Base-by-base conservation (phyloP, 2,113 vertebrate species). In the Harpagus bidentatus region DNA sequence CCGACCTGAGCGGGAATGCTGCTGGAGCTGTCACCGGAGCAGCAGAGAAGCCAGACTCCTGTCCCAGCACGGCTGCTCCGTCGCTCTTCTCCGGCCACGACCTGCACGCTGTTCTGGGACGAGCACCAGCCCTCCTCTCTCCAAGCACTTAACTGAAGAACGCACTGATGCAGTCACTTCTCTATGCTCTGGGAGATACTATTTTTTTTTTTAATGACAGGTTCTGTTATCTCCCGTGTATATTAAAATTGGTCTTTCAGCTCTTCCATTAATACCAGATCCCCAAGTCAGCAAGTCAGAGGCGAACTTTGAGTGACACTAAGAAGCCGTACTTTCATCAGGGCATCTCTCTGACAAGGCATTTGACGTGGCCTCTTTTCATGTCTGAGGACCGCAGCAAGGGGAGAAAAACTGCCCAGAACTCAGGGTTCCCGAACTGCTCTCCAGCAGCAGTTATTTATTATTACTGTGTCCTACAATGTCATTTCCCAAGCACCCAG, bases 391-490 rank as follows among this genome's bases (percentile, higher is more conserved):
- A 45, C 47, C 62, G 16, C 65, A 89, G 52, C 23, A 43, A 78
- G 25, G 67, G 29, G 13, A 11, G 47, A 3, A 53, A 32, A 45
- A 3, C 11, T 73, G 47, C 38, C 38, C 66, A 58, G 36, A 82
- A 40, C 59, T 48, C 52, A 31, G 31, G 21, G 36, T 38, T 95
- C 91, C 40, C 83, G 69, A 69, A 45, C 31, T n/a, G 62, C 38
- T 85, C 71, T 95, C 32, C 70, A 85, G 65, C 69, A 96, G 91
- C 91, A 86, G 58, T 25, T 84, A 82, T 69, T 92, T 91, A 89
- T 87, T 87, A 69, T 40, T 85, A 14, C 36, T 80, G 78, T 77
- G 48, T 48, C 70, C 74, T 29, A 19, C 84, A 22, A 2, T 23
- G 79, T 76, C 86, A 67, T 36, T 52, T 74, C 58, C 82, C 69